Evolutionary conservation across 2,113 vertebrate genomes (phyloP).

Genomic region (Gobiocypris rarus): DNA sequence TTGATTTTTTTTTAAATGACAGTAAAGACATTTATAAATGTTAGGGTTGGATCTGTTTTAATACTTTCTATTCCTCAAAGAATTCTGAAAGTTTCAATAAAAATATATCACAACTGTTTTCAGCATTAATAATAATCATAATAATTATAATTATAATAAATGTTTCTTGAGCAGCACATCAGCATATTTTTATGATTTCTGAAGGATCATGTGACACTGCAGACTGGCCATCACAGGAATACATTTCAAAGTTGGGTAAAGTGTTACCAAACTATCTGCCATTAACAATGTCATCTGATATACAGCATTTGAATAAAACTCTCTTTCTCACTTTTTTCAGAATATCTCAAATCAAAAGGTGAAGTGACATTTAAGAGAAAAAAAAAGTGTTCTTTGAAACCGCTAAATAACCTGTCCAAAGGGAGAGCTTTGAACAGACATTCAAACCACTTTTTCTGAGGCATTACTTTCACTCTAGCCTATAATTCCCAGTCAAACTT

Average conservation of each 20-base stretch:
- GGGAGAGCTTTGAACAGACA: not conserved
- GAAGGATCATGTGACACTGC: not conserved
- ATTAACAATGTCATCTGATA: not conserved
- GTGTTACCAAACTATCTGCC: not conserved
- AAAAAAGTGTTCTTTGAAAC: not conserved
- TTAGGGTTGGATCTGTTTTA: too few species aligned
- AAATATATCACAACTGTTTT: not conserved
- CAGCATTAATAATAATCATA: not conserved
- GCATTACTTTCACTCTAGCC: not conserved
- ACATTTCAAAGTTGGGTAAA: not conserved
- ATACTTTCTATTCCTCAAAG: not conserved
- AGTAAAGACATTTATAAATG: too few species aligned
- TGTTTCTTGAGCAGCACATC: not conserved
- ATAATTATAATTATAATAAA: too few species aligned
- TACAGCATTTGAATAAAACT: not conserved
- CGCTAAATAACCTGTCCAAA: not conserved
- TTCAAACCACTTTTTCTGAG: conserved; percentile 5
- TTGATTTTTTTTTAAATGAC: not conserved
- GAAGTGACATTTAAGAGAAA: not conserved
- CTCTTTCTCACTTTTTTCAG: not conserved
- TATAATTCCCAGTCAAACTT: conserved; percentile 14
- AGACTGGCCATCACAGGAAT: not conserved
- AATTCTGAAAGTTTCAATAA: not conserved
- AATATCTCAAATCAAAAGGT: not conserved
- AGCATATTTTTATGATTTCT: not conserved